Percentiles rank a stretch among this genome's conserved stretches.
Conservation (phyloP, 2,113 vertebrate genomes). For the Falcunculus frontatus region DNA sequence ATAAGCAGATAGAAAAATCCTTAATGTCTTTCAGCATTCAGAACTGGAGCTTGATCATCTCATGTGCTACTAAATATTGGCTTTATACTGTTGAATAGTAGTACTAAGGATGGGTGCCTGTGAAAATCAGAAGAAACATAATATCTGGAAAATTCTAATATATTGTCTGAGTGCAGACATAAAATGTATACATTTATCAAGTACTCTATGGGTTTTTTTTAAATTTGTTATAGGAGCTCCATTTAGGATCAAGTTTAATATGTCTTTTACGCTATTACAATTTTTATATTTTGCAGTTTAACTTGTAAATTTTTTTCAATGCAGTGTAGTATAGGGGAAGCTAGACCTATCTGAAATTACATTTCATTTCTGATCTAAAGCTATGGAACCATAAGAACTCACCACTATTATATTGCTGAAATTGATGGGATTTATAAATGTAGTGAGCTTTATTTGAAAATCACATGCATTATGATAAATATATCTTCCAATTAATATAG, state of each 20-base stretch:
- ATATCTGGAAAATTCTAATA: not conserved
- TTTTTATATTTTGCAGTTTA: not conserved
- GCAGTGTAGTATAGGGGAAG: not conserved
- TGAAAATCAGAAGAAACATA: not conserved
- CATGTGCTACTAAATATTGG: not conserved
- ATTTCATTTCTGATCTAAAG: not conserved
- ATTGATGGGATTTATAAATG: not conserved
- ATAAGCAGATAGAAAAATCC: not conserved
- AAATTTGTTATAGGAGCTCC: not conserved
- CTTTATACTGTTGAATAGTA: not conserved
- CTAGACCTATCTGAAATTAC: not conserved
- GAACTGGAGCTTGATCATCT: not conserved
- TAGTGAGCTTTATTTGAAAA: not conserved
- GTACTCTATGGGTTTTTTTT: not conserved
- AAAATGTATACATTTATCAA: not conserved
- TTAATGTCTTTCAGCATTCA: not conserved
- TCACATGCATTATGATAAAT: not conserved
- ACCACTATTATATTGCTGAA: not conserved
- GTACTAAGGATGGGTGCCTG: not conserved
- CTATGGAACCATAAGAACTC: not conserved
- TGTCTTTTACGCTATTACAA: not conserved
- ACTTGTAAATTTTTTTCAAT: not conserved
- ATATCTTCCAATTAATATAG: not conserved
- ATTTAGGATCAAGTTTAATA: not conserved
- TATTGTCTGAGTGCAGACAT: not conserved